phyloP scores from a whole-genome alignment of 2,888 invertebrate genomes.

The Hypselothyrea guttata region DNA sequence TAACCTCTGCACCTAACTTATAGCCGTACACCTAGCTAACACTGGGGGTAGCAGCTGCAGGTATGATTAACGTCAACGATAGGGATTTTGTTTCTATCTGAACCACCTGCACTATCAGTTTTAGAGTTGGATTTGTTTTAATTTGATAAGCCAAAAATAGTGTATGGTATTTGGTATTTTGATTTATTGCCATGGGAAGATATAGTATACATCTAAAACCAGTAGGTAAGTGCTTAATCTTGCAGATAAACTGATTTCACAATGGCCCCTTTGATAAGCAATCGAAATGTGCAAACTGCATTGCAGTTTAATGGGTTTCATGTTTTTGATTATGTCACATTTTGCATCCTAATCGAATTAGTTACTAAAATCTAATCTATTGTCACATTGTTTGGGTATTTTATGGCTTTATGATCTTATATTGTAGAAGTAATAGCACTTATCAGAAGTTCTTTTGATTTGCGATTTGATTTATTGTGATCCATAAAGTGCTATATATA shows the following conservation, averaged over 20 bases:
- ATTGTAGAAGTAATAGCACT: background rate
- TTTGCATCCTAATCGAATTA: no score
- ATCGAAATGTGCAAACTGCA: no score
- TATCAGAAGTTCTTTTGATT: slow-evolving; percentile 26
- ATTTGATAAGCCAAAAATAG: background rate
- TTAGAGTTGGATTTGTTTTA: background rate
- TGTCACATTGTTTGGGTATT: no score
- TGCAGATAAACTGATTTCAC: no score
- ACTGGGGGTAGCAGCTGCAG: slow-evolving; percentile 61
- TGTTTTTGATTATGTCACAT: no score
- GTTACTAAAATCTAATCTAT: no score
- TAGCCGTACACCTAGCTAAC: no score
- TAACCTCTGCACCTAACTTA: no score
- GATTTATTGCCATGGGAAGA: background rate
- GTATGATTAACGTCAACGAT: slow-evolving; percentile 1
- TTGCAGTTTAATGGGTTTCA: no score
- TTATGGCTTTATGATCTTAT: no score
- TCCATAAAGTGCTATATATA: slow-evolving; percentile 2
- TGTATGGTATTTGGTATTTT: no score
- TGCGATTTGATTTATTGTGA: slow-evolving; percentile 35
- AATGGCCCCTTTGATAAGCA: background rate
- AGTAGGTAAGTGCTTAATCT: no score
- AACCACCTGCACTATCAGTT: slow-evolving; percentile 1
- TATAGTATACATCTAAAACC: background rate
- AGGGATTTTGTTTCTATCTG: background rate